Conservation (phyloP, 2,888 invertebrate species). For the Sussaba pulchella region DNA sequence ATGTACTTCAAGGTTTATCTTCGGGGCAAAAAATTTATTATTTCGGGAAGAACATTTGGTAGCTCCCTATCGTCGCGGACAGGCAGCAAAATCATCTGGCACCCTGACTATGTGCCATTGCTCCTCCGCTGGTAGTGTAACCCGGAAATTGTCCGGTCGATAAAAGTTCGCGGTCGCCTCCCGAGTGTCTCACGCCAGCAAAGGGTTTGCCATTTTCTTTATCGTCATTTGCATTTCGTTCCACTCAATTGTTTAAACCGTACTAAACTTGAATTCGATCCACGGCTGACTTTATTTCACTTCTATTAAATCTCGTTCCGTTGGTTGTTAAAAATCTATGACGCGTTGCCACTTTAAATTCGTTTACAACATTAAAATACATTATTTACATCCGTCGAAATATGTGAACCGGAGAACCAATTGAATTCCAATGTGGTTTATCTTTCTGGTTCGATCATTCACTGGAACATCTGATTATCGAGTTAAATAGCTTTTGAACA, state of each 20-base stretch:
- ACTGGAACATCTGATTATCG: too few relatives aligned
- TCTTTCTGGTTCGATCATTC: too few relatives aligned
- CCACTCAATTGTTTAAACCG: neutral
- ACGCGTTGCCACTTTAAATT: neutral
- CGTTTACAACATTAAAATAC: too few relatives aligned
- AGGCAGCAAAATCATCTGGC: slow-evolving; percentile 10
- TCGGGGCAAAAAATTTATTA: neutral
- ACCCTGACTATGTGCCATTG: slow-evolving; percentile 14
- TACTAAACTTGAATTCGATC: neutral
- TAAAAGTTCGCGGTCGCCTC: slow-evolving; percentile 62
- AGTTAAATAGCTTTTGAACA: too few relatives aligned
- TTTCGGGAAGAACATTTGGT: neutral
- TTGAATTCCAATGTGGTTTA: too few relatives aligned
- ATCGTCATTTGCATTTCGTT: slow-evolving; percentile 11
- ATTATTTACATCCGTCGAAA: too few relatives aligned
- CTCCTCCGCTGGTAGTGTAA: slow-evolving; percentile 51
- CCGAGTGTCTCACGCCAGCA: slow-evolving; percentile 45
- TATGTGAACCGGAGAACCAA: too few relatives aligned
- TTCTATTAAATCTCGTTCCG: neutral
- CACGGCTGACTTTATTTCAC: neutral
- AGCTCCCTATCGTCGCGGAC: slow-evolving; percentile 16
- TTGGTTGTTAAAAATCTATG: neutral
- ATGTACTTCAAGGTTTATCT: slow-evolving; percentile 3
- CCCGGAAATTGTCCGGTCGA: slow-evolving; percentile 66
- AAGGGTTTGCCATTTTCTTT: slow-evolving; percentile 29